These are phyloP conservation scores for Pycnonotus jocosus DNA, from an alignment of 2,113 vertebrate genomes.

Conservation along the genomic window DNA sequence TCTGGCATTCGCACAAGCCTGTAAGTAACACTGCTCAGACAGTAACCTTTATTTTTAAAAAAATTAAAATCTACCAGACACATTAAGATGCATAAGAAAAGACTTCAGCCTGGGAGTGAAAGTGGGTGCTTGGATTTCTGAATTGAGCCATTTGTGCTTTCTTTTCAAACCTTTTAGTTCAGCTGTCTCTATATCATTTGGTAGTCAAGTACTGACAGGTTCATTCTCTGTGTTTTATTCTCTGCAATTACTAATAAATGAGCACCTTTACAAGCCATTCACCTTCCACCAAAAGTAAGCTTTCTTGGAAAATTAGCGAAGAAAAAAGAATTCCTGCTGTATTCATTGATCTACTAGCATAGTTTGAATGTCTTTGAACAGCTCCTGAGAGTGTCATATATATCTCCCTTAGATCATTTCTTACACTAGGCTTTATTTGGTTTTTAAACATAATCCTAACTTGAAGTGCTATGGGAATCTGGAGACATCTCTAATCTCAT, in stretches of 20 bases:
- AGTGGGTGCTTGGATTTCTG: background rate
- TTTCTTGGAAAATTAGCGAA: background rate
- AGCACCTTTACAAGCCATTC: background rate
- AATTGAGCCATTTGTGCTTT: background rate
- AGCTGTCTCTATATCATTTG: background rate
- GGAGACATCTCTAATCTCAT: background rate
- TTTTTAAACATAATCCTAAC: background rate
- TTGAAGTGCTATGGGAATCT: background rate
- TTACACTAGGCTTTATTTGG: background rate
- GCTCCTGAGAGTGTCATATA: background rate
- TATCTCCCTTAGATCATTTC: background rate
- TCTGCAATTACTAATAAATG: background rate
- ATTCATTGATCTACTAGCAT: background rate
- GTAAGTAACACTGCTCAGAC: background rate
- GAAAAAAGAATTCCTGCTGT: background rate
- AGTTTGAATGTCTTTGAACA: background rate
- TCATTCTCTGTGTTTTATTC: background rate
- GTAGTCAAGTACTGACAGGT: background rate
- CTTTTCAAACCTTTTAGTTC: background rate
- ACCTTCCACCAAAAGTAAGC: background rate
- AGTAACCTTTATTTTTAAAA: background rate
- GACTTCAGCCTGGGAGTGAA: background rate
- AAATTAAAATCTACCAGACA: background rate
- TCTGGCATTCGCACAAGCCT: background rate
- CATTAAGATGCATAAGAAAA: background rate